Evolutionary conservation across 2,113 vertebrate genomes (phyloP).

Genomic region (Athene noctua): DNA sequence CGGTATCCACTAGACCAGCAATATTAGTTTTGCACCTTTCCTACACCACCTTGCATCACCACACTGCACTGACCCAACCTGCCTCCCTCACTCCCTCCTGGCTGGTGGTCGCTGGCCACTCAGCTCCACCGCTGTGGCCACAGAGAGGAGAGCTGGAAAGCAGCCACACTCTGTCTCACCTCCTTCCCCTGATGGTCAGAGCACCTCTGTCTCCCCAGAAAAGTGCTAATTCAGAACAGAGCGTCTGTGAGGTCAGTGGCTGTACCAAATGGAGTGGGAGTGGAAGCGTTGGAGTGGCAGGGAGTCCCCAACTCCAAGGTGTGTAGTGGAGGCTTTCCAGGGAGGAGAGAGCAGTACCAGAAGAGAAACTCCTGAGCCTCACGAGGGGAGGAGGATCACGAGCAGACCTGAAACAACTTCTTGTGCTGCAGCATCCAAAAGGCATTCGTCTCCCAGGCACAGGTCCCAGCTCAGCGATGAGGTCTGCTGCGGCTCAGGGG

Average conservation of each 20-base stretch:
- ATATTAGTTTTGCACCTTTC: not conserved
- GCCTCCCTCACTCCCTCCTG: not conserved
- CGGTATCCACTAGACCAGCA: not conserved
- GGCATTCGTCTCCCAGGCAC: not conserved
- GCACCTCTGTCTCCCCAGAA: not conserved
- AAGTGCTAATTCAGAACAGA: not conserved
- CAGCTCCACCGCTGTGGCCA: not conserved
- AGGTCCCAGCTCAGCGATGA: not conserved
- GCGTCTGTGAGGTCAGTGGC: not conserved
- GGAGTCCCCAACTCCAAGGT: not conserved
- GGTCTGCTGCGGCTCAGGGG: not conserved
- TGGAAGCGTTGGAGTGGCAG: not conserved
- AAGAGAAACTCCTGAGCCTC: not conserved
- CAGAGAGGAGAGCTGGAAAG: not conserved
- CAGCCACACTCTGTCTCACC: not conserved
- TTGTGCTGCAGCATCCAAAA: not conserved
- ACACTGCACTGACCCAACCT: not conserved
- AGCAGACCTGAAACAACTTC: not conserved
- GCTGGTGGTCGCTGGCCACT: fast-evolving
- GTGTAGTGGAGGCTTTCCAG: not conserved
- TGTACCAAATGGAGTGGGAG: not conserved
- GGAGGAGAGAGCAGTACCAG: not conserved
- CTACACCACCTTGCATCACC: not conserved
- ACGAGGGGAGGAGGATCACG: not conserved
- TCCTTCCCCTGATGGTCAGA: not conserved